Conservation (phyloP, 2,113 vertebrate genomes). For the Microtus pennsylvanicus region DNA sequence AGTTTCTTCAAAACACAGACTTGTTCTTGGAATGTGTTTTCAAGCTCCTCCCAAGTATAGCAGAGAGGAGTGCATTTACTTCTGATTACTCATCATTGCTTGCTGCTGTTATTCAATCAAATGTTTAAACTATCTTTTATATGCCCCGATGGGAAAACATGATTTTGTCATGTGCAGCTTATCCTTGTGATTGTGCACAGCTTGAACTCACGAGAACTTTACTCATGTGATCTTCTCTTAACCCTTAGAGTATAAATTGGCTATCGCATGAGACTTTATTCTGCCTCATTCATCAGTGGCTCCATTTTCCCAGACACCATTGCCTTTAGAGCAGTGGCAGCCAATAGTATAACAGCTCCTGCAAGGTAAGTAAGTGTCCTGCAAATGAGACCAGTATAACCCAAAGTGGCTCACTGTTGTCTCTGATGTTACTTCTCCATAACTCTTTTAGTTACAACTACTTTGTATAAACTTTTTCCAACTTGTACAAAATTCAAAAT, state of each 20-base stretch:
- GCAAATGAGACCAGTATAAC: slow-evolving; percentile 26
- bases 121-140: background rate
- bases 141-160: background rate
- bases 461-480: background rate
- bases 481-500: slow-evolving; percentile 19
- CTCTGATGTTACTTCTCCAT: slow-evolving; percentile 41
- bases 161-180: background rate
- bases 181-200: background rate
- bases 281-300: background rate
- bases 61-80: background rate
- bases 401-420: background rate
- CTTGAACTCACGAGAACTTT: background rate
- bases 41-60: background rate
- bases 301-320: background rate
- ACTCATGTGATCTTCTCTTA: background rate
- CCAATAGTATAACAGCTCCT: slow-evolving; percentile 45
- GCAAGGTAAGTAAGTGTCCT: slow-evolving; percentile 2
- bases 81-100: background rate
- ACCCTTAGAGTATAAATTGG: no score
- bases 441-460: slow-evolving; percentile 62
- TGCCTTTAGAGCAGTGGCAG: background rate
- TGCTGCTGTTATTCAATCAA: background rate
- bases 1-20: background rate
- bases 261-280: background rate
- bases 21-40: background rate